Evolutionary conservation across 2,888 invertebrate genomes (phyloP), one percentile per base, ranked within the genome.

Genomic region (Bugulina stolonifera): DNA sequence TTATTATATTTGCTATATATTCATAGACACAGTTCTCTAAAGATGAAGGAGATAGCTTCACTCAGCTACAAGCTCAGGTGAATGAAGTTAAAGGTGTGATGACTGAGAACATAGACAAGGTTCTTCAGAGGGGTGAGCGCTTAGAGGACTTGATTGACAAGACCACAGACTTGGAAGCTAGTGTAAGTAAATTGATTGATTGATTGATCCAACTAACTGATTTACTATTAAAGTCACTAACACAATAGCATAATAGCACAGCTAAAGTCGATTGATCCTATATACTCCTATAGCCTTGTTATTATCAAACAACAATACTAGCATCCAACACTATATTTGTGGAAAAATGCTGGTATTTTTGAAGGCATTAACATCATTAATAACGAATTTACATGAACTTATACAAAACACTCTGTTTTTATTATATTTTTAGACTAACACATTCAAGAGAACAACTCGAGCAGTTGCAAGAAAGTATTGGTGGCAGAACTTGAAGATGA

Each of bases 401-500:
- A n/a, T n/a, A n/a, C n/a, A n/a, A n/a, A n/a, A n/a, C n/a, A n/a
- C n/a, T n/a, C n/a, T n/a, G 43, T 43, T 43, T 55, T 10, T 27
- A 55, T 55, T 70, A 1, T 43, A 54, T 69, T 77, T 76, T 32
- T 77, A 83, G 83, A 77, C 83, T 3, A 77, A 78, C 10, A 79
- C 79, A 64, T 84, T 84, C 75, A 79, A 79, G 74, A 80, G 78
- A 73, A 82, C 82, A 23, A 78, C 83, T 1, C 75, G 76, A 71
- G 78, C 77, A 73, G 82, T 84, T 5, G 76, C 75, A 69, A 79
- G 78, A 73, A 81, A 81, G 73, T 83, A 82, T 76, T 84, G 81
- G 80, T 84, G 83, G 83, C 78, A 78, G 73, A 84, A 84, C 76
- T 78, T 77, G 58, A 83, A 82, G 77, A 83, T 84, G 83, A 83